Conservation (phyloP, 2,113 vertebrate genomes). For the Bufo gargarizans region DNA sequence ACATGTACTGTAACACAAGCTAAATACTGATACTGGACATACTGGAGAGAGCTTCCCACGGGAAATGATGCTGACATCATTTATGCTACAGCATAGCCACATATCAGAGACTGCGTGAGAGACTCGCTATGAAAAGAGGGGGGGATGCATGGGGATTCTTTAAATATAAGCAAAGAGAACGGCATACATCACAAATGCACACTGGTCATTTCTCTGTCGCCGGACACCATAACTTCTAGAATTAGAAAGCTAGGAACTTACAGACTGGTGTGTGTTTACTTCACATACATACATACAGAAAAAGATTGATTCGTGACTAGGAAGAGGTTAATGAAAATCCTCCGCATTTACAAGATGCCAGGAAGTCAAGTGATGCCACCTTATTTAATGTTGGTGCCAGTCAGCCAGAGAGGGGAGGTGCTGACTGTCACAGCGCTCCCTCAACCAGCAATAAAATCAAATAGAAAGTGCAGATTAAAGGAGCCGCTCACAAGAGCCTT, state of each 20-base stretch:
- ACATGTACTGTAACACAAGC: background rate
- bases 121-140: background rate
- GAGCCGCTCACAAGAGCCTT: background rate
- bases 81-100: background rate
- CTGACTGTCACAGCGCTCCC: conserved; percentile 13
- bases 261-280: background rate
- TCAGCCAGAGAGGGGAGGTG: conserved; percentile 22
- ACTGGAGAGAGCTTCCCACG: conserved; percentile 30
- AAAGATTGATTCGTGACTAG: background rate
- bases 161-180: background rate
- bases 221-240: background rate
- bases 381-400: background rate
- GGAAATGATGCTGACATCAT: conserved; percentile 19
- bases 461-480: conserved; percentile 17
- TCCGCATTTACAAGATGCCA: background rate
- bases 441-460: conserved; percentile 26
- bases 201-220: background rate
- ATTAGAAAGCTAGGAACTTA: background rate
- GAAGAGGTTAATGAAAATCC: conserved; percentile 25
- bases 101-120: conserved; percentile 18
- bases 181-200: background rate
- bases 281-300: background rate
- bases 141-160: background rate
- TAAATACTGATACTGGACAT: background rate
- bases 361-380: conserved; percentile 25